Evolutionary conservation across 2,113 vertebrate genomes (phyloP).

Genomic region (Macroglossus sobrinus): DNA sequence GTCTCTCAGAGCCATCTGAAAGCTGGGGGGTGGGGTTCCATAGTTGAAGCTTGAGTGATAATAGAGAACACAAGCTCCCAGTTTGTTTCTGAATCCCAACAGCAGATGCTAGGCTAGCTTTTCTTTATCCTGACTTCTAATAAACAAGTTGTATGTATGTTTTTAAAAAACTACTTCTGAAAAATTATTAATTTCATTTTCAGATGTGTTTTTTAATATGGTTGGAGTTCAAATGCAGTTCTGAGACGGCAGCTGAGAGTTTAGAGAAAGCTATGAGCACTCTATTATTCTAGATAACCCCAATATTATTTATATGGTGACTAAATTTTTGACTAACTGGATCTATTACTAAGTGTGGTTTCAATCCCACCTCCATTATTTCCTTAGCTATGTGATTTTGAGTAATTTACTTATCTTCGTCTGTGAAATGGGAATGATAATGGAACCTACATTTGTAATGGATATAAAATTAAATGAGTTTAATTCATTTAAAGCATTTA

Average conservation of each 20-base stretch:
- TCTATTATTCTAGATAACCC: not conserved
- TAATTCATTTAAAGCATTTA: conserved; percentile 5
- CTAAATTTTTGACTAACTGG: not conserved
- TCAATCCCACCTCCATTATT: not conserved
- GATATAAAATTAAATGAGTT: not conserved
- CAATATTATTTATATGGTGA: not conserved
- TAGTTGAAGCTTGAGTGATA: not conserved
- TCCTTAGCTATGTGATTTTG: not conserved
- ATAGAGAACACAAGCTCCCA: not conserved
- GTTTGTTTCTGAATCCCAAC: not conserved
- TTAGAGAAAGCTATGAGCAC: not conserved
- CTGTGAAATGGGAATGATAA: not conserved
- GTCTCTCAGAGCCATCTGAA: not conserved
- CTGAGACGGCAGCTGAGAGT: not conserved
- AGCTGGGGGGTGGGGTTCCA: not conserved
- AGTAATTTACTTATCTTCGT: not conserved
- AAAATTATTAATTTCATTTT: conserved; percentile 15
- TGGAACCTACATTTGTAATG: not conserved
- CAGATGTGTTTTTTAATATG: not conserved
- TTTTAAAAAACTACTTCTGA: not conserved
- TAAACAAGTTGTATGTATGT: not conserved
- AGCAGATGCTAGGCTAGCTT: not conserved
- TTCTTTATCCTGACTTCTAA: not conserved
- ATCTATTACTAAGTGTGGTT: not conserved
- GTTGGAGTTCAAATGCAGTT: not conserved